Base-by-base conservation (phyloP, 1,140 invertebrate genomes). In the Bicyclus anynana region DNA sequence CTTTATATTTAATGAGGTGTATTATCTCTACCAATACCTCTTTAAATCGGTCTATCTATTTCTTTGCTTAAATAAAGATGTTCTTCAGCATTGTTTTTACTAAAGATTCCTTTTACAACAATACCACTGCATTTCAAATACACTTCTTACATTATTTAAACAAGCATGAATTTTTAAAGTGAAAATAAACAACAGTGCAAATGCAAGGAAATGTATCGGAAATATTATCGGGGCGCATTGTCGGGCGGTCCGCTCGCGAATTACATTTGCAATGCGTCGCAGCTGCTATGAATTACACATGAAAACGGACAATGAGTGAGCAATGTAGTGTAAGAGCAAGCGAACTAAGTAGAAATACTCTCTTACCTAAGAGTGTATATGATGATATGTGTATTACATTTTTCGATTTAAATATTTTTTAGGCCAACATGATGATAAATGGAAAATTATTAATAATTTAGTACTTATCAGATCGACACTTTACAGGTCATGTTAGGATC, bases 221-320 rank as follows among this genome's bases (percentile, higher is more conserved):
- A 44, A 44, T 44, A 44, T 44, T 44, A 44, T 44, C 40, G 10
- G 40, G 40, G 2, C 18, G 40, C 53, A 55, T 55, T 61, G 53
- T 61, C 40, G 48, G 47, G 48, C 54, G 62, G 74, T 70, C 55
- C 57, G 59, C 65, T 68, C 62, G 77, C 42, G 73, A 73, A 82
- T 86, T 85, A 79, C 80, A 84, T 85, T 85, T 79, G 62, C 64
- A 78, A 84, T 82, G 77, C 79, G 76, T 72, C 74, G 74, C 53
- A 54, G 59, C 52, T 53, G 58, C 53, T 61, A 84, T 86, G 80
- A 79, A 82, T 81, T 81, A 83, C 73, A 61, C 75, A 84, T 83
- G 74, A 74, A 69, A 76, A 52, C 56, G 52, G 59, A 57, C 72
- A 76, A 81, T 75, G 72, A 74, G 60, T 61, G 73, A 63, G 66